Evolutionary conservation across 2,113 vertebrate species (phyloP).

Genomic region (Megalops atlanticus): DNA sequence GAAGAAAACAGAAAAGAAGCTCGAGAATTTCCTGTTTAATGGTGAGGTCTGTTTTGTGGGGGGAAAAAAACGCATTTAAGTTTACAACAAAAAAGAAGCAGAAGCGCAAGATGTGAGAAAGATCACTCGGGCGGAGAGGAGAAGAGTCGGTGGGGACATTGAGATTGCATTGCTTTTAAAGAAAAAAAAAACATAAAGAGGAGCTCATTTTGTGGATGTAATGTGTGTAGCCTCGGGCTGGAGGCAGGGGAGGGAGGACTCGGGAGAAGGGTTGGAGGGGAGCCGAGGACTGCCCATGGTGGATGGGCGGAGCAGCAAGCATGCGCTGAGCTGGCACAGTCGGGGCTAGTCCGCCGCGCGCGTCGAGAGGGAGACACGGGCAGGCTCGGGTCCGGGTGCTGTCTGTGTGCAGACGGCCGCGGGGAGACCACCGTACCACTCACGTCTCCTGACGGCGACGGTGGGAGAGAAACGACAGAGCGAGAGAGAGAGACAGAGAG

Average conservation of each 20-base stretch:
- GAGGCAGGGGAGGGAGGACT: background rate
- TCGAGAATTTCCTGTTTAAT: slow-evolving; percentile 7
- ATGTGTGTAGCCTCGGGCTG: background rate
- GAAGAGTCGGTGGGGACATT: background rate
- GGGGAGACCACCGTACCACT: slow-evolving; percentile 59
- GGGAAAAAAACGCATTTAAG: no score
- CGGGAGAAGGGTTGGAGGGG: slow-evolving; percentile 40
- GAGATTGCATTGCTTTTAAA: background rate
- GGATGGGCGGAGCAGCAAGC: slow-evolving; percentile 73
- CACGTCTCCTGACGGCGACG: slow-evolving; percentile 53
- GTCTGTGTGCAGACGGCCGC: slow-evolving; percentile 66
- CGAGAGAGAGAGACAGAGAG: slow-evolving; percentile 40
- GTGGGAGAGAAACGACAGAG: slow-evolving; percentile 11
- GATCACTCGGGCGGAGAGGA: background rate
- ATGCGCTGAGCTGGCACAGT: slow-evolving; percentile 78
- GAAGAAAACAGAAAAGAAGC: background rate
- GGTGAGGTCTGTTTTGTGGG: no score
- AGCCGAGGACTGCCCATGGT: slow-evolving; percentile 63
- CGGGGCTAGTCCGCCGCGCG: slow-evolving; percentile 64
- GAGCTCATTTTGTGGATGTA: slow-evolving; percentile 11
- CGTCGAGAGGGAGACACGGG: slow-evolving; percentile 62
- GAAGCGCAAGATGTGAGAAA: background rate
- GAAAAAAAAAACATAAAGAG: slow-evolving; percentile 7
- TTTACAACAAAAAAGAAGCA: background rate
- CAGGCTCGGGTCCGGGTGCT: slow-evolving; percentile 71